Percentiles rank a stretch among this genome's conserved stretches.
Conservation (phyloP, 2,888 invertebrate species). For the Molorchus minor region DNA sequence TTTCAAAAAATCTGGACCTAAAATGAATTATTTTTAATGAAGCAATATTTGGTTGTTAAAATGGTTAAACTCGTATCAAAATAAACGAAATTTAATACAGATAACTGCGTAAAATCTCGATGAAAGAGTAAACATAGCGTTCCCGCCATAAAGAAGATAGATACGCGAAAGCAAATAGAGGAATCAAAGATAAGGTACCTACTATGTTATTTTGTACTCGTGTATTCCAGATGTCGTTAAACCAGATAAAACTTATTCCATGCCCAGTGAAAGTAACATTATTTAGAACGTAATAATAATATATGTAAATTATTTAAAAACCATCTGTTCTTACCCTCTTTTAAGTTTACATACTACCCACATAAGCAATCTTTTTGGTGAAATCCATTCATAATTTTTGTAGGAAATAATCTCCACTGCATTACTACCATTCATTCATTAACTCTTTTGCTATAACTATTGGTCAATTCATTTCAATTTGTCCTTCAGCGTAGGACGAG, state of each 20-base stretch:
- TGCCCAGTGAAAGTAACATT: not conserved
- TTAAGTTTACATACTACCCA: slow-evolving; percentile 2
- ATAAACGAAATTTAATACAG: not conserved
- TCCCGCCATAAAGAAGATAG: slow-evolving; percentile 1
- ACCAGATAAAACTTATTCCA: not conserved
- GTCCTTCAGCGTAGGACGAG: slow-evolving; percentile 26
- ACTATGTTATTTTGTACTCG: not conserved
- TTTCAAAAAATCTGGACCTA: too few relatives aligned
- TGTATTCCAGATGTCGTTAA: not conserved
- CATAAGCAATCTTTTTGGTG: not conserved
- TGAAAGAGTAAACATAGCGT: not conserved
- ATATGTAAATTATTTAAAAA: not conserved
- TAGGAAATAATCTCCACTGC: not conserved
- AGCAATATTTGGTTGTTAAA: too few relatives aligned
- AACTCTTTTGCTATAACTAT: not conserved
- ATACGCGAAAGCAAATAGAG: not conserved
- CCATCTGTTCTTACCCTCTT: not conserved
- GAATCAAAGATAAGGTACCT: not conserved
- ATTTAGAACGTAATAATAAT: too few relatives aligned
- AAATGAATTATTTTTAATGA: too few relatives aligned
- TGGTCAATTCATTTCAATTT: slow-evolving; percentile 7
- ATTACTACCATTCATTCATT: slow-evolving; percentile 4
- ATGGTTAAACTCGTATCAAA: too few relatives aligned
- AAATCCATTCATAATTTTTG: not conserved
- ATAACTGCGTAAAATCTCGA: not conserved